Percentiles rank a stretch among this genome's conserved stretches.
Evolutionary conservation across 2,888 invertebrate species (phyloP).

Genomic region (Stegana nigrithorax): DNA sequence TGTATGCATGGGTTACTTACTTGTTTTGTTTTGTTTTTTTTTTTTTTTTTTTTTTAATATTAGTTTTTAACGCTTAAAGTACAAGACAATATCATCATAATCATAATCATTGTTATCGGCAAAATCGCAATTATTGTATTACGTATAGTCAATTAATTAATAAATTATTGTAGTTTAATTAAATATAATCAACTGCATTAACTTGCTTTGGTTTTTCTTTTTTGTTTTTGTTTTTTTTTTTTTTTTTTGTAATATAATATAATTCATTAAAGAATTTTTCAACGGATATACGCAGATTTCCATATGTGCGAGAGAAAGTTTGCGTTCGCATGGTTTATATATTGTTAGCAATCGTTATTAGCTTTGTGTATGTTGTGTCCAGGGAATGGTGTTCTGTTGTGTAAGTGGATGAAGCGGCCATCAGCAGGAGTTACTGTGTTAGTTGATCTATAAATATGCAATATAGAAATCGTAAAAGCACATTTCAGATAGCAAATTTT

Average conservation of each 20-base stretch:
- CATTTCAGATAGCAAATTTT: too few species aligned
- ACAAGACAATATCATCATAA: not conserved
- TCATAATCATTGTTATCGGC: too few species aligned
- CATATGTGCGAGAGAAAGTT: not conserved
- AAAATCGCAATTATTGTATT: slow-evolving; percentile 11
- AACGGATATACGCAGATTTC: not conserved
- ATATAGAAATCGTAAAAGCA: too few species aligned
- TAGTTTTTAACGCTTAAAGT: slow-evolving; percentile 7
- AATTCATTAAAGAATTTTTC: too few species aligned
- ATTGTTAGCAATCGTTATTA: not conserved
- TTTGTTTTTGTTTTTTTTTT: not conserved
- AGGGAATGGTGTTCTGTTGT: slow-evolving; percentile 29
- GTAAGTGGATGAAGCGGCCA: slow-evolving; percentile 38
- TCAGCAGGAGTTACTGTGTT: slow-evolving; percentile 53
- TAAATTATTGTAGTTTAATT: not conserved
- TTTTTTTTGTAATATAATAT: slow-evolving; percentile 25
- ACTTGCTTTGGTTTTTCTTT: not conserved
- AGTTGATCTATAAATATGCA: slow-evolving; percentile 60
- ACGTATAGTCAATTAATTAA: not conserved
- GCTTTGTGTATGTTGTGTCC: not conserved
- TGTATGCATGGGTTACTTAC: not conserved
- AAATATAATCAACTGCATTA: too few species aligned
- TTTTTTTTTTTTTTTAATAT: not conserved
- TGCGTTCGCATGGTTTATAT: not conserved
- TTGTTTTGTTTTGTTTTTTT: not conserved